phyloP scores from a whole-genome alignment of 2,113 vertebrate species.

The Pitta sordida region DNA sequence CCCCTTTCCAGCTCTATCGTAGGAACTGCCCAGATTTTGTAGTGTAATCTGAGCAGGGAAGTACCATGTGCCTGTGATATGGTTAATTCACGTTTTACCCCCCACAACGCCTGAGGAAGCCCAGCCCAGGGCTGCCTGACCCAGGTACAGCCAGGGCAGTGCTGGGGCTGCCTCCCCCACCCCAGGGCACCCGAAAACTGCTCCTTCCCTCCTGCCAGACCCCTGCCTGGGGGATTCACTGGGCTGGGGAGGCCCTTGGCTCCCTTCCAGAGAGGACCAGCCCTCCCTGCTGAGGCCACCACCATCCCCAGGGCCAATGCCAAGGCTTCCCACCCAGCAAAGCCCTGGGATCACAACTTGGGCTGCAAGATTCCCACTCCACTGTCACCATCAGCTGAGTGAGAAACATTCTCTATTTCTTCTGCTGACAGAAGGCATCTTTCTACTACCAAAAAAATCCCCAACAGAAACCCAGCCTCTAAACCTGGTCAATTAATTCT shows the following conservation, averaged over 20 bases:
- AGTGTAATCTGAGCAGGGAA: slow-evolving; percentile 72
- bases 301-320: background rate
- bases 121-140: background rate
- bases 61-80: slow-evolving; percentile 63
- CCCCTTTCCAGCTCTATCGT: slow-evolving; percentile 37
- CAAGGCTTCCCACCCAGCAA: background rate
- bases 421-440: background rate
- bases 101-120: slow-evolving; percentile 33
- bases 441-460: background rate
- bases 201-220: background rate
- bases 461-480: background rate
- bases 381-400: background rate
- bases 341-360: background rate
- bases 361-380: background rate
- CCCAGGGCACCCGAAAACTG: background rate
- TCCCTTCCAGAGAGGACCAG: background rate
- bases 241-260: background rate
- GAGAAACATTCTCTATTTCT: background rate
- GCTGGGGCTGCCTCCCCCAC: background rate
- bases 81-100: slow-evolving; percentile 58
- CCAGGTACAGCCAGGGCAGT: background rate
- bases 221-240: background rate
- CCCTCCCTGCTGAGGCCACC: background rate
- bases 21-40: slow-evolving; percentile 68
- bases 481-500: background rate